Conservation (phyloP, 2,797 vertebrate species). For the Ispidina lecontei region DNA sequence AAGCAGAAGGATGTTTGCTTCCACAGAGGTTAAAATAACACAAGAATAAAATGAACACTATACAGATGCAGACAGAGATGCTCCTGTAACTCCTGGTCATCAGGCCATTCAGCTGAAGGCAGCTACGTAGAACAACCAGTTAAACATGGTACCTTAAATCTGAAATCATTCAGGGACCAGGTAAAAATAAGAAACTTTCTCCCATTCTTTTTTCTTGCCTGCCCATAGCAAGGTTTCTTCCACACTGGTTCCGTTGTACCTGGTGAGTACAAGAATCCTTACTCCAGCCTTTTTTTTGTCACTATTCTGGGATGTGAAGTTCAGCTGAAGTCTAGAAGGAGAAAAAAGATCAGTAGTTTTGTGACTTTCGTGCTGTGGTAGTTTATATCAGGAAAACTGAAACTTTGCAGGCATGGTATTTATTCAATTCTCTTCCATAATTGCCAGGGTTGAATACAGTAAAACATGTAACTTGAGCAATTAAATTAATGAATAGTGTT, state of each 20-base stretch:
- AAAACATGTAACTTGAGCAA: background rate
- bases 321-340: background rate
- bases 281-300: background rate
- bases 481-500: conserved; percentile 15
- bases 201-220: background rate
- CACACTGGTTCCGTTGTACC: background rate
- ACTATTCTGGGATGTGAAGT: background rate
- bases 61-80: background rate
- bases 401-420: background rate
- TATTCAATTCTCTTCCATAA: background rate
- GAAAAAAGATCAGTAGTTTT: background rate
- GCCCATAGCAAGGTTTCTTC: background rate
- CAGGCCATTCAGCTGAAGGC: background rate
- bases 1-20: background rate
- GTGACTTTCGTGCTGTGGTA: background rate
- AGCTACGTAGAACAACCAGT: background rate
- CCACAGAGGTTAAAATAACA: background rate
- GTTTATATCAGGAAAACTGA: background rate
- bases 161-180: background rate
- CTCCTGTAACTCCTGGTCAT: background rate
- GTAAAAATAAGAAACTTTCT: background rate
- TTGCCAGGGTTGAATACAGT: background rate
- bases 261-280: background rate
- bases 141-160: background rate
- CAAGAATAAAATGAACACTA: background rate